These are phyloP conservation scores for Hesperophylax magnus DNA, from an alignment of 1,140 invertebrate genomes.

Conservation along the genomic window DNA sequence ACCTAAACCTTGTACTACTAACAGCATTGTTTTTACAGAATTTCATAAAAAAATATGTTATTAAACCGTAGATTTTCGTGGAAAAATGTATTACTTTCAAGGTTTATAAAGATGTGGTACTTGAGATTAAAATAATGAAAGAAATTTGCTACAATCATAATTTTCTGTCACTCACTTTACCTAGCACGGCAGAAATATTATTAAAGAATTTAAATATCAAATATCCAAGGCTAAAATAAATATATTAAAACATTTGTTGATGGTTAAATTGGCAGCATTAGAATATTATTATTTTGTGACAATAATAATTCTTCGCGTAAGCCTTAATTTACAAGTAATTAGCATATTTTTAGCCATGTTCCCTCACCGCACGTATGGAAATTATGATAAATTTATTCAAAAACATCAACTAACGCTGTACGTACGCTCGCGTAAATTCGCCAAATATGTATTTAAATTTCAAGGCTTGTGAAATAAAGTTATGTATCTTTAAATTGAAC, in stretches of 20 bases:
- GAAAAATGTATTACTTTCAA: no score
- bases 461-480: neutral
- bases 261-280: neutral
- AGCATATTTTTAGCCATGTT: slow-evolving; percentile 18
- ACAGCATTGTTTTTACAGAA: no score
- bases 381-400: slow-evolving; percentile 30
- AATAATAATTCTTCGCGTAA: slow-evolving; percentile 10
- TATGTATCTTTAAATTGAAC: neutral
- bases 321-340: slow-evolving; percentile 27
- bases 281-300: slow-evolving; percentile 23
- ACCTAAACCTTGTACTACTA: no score
- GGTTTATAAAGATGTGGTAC: no score
- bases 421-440: slow-evolving; percentile 7
- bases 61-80: no score
- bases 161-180: no score
- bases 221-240: neutral
- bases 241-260: neutral
- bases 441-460: neutral
- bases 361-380: slow-evolving; percentile 18
- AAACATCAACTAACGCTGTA: slow-evolving; percentile 11
- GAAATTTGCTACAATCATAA: no score
- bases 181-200: no score
- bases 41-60: no score
- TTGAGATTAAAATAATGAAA: no score
- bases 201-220: no score